phyloP scores from a whole-genome alignment of 2,888 invertebrate species.

The Coelopa pilipes region DNA sequence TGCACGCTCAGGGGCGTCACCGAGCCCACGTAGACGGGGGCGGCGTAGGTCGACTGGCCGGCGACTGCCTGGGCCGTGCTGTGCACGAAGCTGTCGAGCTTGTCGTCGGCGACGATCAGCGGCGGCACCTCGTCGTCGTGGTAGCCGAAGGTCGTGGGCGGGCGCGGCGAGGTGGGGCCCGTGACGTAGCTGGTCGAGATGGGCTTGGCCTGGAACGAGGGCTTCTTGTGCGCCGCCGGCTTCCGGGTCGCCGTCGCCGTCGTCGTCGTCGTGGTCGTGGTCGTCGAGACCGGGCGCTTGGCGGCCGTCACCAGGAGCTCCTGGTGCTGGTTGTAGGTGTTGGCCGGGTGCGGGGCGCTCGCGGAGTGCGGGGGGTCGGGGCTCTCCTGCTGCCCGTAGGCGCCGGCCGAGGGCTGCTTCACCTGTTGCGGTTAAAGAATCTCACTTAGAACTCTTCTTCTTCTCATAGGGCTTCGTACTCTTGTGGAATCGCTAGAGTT shows the following conservation, averaged over 20 bases:
- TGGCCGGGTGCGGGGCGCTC: slow-evolving; percentile 38
- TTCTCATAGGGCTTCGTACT: no score
- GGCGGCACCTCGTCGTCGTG: slow-evolving; percentile 56
- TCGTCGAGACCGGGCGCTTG: slow-evolving; percentile 46
- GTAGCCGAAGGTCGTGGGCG: slow-evolving; percentile 58
- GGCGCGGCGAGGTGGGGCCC: slow-evolving; percentile 69
- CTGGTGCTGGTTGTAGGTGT: slow-evolving; percentile 43
- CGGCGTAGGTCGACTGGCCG: slow-evolving; percentile 46
- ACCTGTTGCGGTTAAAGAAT: no score
- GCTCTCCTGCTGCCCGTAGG: slow-evolving; percentile 6
- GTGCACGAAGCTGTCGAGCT: slow-evolving; percentile 59
- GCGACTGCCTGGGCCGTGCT: slow-evolving; percentile 53
- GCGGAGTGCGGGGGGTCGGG: background rate
- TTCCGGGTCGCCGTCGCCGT: slow-evolving; percentile 15
- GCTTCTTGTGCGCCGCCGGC: slow-evolving; percentile 42
- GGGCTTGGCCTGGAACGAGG: slow-evolving; percentile 55
- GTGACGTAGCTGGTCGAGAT: slow-evolving; percentile 68
- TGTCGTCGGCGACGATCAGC: slow-evolving; percentile 58
- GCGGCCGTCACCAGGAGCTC: slow-evolving; percentile 48
- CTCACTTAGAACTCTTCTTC: no score
- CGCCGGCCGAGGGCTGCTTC: background rate
- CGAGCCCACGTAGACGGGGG: slow-evolving; percentile 54
- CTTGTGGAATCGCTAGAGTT: no score
- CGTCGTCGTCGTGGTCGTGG: slow-evolving; percentile 4
- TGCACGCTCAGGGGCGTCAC: slow-evolving; percentile 63